Evolutionary conservation across 2,797 vertebrate species (phyloP).

Genomic region (Sylvia borin): DNA sequence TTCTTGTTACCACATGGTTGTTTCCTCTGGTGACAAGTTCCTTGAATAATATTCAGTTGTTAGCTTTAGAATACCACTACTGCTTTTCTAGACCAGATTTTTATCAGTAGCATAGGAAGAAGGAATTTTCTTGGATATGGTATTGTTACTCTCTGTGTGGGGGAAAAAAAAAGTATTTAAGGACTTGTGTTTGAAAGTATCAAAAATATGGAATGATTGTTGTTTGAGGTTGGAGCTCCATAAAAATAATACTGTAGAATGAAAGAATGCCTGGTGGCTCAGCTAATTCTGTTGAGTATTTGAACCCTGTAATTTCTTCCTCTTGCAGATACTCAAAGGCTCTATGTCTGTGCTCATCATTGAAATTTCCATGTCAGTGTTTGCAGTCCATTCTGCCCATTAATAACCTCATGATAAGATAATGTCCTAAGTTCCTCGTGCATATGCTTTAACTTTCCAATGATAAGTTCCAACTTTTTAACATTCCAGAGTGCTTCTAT

Average conservation of each 20-base stretch:
- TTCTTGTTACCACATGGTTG: accelerated
- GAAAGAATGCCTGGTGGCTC: neutral
- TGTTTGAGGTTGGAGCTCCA: neutral
- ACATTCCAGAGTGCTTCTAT: neutral
- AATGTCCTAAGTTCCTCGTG: neutral
- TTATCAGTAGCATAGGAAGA: neutral
- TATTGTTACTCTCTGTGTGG: neutral
- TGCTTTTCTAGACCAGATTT: neutral
- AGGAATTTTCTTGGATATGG: accelerated
- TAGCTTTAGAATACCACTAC: neutral
- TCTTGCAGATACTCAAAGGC: neutral
- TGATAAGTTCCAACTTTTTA: neutral
- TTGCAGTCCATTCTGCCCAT: neutral
- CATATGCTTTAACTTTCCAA: neutral
- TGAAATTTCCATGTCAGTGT: neutral
- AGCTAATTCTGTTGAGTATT: neutral
- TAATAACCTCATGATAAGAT: neutral
- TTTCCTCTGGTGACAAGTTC: neutral
- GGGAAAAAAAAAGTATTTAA: neutral
- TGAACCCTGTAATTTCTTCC: neutral
- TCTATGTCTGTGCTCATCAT: neutral
- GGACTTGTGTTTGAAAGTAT: neutral
- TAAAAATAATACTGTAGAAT: neutral
- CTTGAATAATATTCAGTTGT: neutral
- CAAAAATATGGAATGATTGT: neutral